Conservation (phyloP, 2,797 vertebrate genomes). For the Paratrypauchen microcephalus region DNA sequence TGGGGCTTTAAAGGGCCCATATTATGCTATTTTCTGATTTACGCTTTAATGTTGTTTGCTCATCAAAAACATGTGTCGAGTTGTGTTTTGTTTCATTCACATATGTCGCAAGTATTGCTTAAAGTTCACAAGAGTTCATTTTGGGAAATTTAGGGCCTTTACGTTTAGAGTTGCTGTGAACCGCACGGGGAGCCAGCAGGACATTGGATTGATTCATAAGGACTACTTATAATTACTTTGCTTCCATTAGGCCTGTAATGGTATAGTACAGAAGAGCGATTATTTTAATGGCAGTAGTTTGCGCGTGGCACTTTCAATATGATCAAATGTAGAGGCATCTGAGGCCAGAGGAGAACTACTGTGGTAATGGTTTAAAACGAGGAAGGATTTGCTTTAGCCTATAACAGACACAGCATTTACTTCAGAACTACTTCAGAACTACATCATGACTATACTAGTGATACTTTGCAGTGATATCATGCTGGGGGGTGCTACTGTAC, state of each 20-base stretch:
- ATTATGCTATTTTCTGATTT: too few species aligned
- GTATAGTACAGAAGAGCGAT: constrained; percentile 15
- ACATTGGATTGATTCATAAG: not conserved
- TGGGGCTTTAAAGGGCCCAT: too few species aligned
- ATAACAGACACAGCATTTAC: not conserved
- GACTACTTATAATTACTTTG: constrained; percentile 9
- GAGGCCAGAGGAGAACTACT: not conserved
- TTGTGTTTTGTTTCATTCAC: too few species aligned
- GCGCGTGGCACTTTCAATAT: constrained; percentile 1
- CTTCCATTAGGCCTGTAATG: constrained; percentile 6
- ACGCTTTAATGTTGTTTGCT: too few species aligned
- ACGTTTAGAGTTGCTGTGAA: not conserved
- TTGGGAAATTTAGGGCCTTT: too few species aligned
- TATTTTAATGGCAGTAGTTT: constrained; percentile 9
- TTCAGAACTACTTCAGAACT: not conserved
- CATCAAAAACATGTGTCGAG: too few species aligned
- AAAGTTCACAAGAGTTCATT: too few species aligned
- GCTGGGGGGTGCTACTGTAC: too few species aligned
- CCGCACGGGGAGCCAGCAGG: not conserved
- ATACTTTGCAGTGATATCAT: too few species aligned
- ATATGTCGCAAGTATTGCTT: too few species aligned
- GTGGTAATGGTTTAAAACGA: not conserved
- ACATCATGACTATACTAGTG: too few species aligned
- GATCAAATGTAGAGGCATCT: not conserved
- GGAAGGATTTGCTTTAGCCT: not conserved